Percentiles rank a stretch among this genome's conserved stretches.
phyloP scores from a whole-genome alignment of 2,797 vertebrate species.

The Liasis olivaceus region DNA sequence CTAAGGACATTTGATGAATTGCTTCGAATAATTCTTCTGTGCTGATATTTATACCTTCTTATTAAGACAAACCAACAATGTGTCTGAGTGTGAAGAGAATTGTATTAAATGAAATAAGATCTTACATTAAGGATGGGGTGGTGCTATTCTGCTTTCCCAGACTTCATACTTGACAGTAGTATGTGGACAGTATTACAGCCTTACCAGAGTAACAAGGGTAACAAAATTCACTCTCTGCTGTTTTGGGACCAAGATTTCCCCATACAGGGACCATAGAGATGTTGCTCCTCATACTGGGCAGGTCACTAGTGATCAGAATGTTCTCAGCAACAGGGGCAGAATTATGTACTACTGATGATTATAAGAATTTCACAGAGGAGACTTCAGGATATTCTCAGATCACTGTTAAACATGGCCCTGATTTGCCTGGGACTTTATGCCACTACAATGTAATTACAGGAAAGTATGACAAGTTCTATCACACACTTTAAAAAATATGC shows the following conservation, averaged over 20 bases:
- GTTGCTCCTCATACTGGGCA: not conserved
- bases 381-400: not conserved
- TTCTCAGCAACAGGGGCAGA: not conserved
- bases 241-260: not conserved
- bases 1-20: slow-evolving; percentile 12
- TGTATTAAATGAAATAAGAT: not conserved
- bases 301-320: not conserved
- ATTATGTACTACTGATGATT: not conserved
- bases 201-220: not conserved
- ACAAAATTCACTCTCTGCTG: not conserved
- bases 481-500: not conserved
- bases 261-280: not conserved
- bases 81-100: not conserved
- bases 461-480: not conserved
- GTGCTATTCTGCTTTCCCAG: not conserved
- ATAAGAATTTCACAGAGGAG: not conserved
- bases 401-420: not conserved
- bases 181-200: not conserved
- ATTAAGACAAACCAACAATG: not conserved
- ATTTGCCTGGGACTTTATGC: not conserved
- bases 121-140: not conserved
- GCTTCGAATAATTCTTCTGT: slow-evolving; percentile 14
- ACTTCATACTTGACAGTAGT: not conserved
- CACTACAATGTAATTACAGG: not conserved
- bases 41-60: not conserved